phyloP scores from a whole-genome alignment of 2,113 vertebrate species.

The Tinamus guttatus region DNA sequence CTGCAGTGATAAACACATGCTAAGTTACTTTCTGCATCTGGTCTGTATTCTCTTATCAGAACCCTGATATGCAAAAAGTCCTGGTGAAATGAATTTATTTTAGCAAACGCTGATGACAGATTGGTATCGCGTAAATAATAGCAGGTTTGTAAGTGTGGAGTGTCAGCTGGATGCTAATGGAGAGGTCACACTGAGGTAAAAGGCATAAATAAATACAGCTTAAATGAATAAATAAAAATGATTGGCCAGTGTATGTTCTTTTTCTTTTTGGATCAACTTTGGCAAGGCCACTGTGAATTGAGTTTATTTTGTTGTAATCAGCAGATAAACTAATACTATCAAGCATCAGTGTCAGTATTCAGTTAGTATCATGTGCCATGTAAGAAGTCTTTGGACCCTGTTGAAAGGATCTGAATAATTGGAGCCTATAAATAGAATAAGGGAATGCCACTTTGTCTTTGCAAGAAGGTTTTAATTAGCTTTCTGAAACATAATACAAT shows the following conservation, averaged over 20 bases:
- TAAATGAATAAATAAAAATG: neutral
- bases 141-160: neutral
- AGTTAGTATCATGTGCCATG: constrained; percentile 53
- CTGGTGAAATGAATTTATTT: neutral
- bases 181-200: neutral
- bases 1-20: neutral
- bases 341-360: constrained; percentile 29
- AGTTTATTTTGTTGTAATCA: constrained; percentile 67
- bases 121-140: neutral
- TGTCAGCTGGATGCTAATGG: neutral
- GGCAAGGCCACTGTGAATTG: neutral
- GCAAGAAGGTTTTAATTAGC: constrained; percentile 70
- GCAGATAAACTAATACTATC: constrained; percentile 58
- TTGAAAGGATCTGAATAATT: constrained; percentile 52
- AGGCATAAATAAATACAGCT: neutral
- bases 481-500: constrained; percentile 29
- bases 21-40: neutral
- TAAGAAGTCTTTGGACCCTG: constrained; percentile 43
- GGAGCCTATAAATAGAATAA: constrained; percentile 40
- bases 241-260: neutral
- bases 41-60: neutral
- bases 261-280: neutral
- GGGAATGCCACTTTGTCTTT: constrained; percentile 28
- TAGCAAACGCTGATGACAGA: neutral
- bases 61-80: neutral